These are phyloP conservation scores for Anthoscopus minutus DNA, from an alignment of 2,113 vertebrate species.

Conservation along the genomic window DNA sequence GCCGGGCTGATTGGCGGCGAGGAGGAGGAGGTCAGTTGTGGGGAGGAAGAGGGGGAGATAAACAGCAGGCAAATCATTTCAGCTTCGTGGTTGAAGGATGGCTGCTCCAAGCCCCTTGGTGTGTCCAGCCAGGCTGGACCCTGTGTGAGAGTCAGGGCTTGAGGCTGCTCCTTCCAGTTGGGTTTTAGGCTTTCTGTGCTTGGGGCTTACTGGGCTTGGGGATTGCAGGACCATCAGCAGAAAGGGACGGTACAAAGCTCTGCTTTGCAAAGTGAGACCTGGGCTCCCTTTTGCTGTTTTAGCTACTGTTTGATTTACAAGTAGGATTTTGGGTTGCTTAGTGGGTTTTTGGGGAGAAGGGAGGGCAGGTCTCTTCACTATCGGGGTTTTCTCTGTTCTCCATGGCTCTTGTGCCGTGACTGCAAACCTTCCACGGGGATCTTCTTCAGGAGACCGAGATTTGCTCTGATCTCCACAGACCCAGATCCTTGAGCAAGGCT, in stretches of 20 bases:
- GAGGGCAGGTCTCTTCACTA: rapidly evolving
- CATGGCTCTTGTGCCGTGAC: rapidly evolving
- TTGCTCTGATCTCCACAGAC: neutral
- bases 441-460: neutral
- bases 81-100: neutral
- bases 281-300: neutral
- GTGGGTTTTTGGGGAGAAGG: neutral
- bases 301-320: neutral
- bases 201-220: neutral
- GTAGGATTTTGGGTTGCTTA: neutral
- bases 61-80: neutral
- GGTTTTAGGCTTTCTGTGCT: neutral
- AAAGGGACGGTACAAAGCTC: neutral
- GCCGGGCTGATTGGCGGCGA: constrained; percentile 21
- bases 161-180: neutral
- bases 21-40: constrained; percentile 23
- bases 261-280: neutral
- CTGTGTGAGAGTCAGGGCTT: neutral
- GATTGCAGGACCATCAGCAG: neutral
- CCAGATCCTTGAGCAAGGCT: neutral
- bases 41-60: neutral
- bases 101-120: neutral
- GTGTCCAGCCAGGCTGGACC: neutral
- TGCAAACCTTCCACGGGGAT: neutral
- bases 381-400: neutral